Conservation (phyloP, 92 coral and sea anemone genomes). For the Plumapathes pennacea region DNA sequence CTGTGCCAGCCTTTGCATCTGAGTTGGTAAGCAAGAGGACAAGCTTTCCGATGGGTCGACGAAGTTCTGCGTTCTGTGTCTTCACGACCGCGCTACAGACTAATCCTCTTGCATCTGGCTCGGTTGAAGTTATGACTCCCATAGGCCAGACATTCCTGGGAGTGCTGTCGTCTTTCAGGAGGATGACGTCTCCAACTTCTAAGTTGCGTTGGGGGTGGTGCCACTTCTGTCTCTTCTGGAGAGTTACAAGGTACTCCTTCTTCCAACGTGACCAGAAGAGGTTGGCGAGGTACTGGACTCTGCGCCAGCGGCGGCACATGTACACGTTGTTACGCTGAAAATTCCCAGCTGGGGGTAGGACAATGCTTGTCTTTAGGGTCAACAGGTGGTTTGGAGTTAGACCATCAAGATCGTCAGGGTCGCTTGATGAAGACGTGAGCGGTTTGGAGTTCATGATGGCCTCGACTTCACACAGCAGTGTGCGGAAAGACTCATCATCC, state of each 20-base stretch:
- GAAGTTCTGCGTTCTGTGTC: slow-evolving; percentile 27
- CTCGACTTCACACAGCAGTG: slow-evolving; percentile 44
- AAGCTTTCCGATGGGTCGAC: slow-evolving; percentile 25
- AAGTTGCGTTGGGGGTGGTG: slow-evolving; percentile 13
- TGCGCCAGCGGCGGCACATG: slow-evolving; percentile 40
- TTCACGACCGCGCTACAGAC: slow-evolving; percentile 16
- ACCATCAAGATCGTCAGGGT: slow-evolving; percentile 42
- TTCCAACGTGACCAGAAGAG: slow-evolving; percentile 47
- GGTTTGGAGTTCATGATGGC: slow-evolving; percentile 47
- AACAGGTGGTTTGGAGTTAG: slow-evolving; percentile 49
- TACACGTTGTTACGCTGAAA: slow-evolving; percentile 39
- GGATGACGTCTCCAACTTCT: slow-evolving; percentile 25
- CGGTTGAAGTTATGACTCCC: slow-evolving; percentile 7
- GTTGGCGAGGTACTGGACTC: slow-evolving; percentile 45
- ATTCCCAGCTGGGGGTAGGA: slow-evolving; percentile 54
- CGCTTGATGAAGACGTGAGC: slow-evolving; percentile 28
- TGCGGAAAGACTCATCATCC: slow-evolving; percentile 54
- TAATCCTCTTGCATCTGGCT: slow-evolving; percentile 20
- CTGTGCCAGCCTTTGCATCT: slow-evolving; percentile 1
- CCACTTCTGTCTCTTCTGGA: slow-evolving; percentile 41
- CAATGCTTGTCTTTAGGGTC: slow-evolving; percentile 38
- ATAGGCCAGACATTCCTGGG: slow-evolving; percentile 19
- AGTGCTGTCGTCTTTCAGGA: slow-evolving; percentile 12
- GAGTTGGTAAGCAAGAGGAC: slow-evolving; percentile 16
- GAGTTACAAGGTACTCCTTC: slow-evolving; percentile 37